Conservation (phyloP, 2,113 vertebrate genomes). For the Varanus salvator region DNA sequence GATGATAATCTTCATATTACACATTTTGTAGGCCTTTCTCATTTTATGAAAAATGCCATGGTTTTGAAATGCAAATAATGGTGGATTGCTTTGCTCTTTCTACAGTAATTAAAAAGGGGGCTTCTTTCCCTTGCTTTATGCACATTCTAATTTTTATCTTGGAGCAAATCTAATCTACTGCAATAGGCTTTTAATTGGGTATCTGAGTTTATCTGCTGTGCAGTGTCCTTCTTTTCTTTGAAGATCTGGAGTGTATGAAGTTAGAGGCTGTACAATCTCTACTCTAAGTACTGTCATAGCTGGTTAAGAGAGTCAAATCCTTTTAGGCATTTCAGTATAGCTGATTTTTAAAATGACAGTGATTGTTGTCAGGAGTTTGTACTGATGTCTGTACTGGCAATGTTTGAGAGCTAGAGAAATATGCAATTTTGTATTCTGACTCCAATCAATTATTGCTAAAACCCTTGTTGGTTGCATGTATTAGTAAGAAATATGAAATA, state of each 20-base stretch:
- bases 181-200: slow-evolving; percentile 52
- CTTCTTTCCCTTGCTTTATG: slow-evolving; percentile 42
- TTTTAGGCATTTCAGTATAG: slow-evolving; percentile 21
- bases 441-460: slow-evolving; percentile 52
- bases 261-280: background rate
- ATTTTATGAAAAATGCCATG: slow-evolving; percentile 51
- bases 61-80: slow-evolving; percentile 66
- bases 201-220: slow-evolving; percentile 34
- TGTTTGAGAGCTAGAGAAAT: slow-evolving; percentile 43
- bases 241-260: background rate
- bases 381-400: slow-evolving; percentile 32
- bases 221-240: slow-evolving; percentile 21
- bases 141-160: slow-evolving; percentile 49
- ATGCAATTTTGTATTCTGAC: slow-evolving; percentile 35
- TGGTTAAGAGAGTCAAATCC: background rate
- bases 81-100: slow-evolving; percentile 57
- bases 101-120: slow-evolving; percentile 57
- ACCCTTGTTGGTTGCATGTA: slow-evolving; percentile 27
- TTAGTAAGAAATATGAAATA: slow-evolving; percentile 17
- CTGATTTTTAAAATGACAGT: slow-evolving; percentile 25
- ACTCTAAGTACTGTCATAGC: background rate
- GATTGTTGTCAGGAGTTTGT: slow-evolving; percentile 13
- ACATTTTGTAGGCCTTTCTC: slow-evolving; percentile 35
- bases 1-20: slow-evolving; percentile 36
- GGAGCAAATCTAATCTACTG: slow-evolving; percentile 45